Conservation (phyloP, 2,797 vertebrate species). For the Amblyraja radiata region DNA sequence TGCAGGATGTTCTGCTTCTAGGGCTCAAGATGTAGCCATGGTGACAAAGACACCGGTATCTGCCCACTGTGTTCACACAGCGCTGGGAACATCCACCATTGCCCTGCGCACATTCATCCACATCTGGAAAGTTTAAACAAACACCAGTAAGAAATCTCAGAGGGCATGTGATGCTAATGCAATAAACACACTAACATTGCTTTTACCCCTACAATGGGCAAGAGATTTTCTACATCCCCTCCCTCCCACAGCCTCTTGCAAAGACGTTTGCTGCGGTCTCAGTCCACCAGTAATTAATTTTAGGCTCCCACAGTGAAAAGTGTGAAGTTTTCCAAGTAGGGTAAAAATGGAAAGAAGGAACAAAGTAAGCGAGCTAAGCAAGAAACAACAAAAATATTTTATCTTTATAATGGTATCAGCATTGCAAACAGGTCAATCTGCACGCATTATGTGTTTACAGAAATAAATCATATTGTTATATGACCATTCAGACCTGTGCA, state of each 20-base stretch:
- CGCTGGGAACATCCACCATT: conserved; percentile 30
- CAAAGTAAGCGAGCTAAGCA: neutral
- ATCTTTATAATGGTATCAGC: no score
- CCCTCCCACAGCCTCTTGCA: neutral
- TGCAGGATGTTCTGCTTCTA: conserved; percentile 1
- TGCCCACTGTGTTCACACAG: conserved; percentile 27
- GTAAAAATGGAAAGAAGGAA: neutral
- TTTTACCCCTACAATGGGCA: neutral
- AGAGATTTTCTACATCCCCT: neutral
- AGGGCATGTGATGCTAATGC: neutral
- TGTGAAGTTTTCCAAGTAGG: neutral
- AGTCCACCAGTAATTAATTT: no score
- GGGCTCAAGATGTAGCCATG: conserved; percentile 9
- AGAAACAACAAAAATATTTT: neutral
- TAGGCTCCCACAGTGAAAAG: no score
- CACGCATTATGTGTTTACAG: no score
- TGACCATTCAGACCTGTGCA: neutral
- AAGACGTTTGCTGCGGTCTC: no score
- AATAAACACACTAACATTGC: neutral
- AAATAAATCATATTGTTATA: neutral
- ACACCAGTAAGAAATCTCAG: neutral
- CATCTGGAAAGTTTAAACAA: neutral
- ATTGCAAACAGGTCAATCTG: neutral
- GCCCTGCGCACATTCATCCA: conserved; percentile 21
- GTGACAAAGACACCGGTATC: conserved; percentile 31